Evolutionary conservation across 2,797 vertebrate species (phyloP).

Genomic region (Malacoraja senta): DNA sequence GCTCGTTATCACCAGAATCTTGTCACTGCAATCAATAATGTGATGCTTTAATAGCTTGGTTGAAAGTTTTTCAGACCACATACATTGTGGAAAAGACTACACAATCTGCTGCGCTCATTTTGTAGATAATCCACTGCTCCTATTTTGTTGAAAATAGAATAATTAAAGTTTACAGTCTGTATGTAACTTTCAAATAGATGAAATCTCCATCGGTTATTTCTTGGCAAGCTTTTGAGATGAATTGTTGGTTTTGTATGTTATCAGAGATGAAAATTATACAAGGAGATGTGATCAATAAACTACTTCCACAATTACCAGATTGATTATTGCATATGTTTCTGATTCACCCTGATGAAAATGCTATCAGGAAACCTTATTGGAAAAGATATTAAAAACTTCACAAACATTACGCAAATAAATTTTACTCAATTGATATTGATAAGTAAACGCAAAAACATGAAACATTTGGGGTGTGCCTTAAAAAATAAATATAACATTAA

Average conservation of each 20-base stretch:
- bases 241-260: background rate
- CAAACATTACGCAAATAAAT: background rate
- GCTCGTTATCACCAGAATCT: background rate
- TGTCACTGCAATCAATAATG: background rate
- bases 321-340: background rate
- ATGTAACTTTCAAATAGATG: background rate
- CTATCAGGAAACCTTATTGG: background rate
- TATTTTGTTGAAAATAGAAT: background rate
- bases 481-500: no score
- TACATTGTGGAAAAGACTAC: background rate
- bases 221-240: background rate
- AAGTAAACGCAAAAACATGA: background rate
- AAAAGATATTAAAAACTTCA: background rate
- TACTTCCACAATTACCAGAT: background rate
- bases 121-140: no score
- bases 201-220: background rate
- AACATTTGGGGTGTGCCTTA: background rate
- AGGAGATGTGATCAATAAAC: background rate
- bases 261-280: background rate
- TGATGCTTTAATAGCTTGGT: background rate
- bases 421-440: background rate
- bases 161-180: background rate
- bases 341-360: background rate
- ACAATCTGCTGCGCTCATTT: background rate
- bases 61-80: background rate